Evolutionary conservation across 2,797 vertebrate genomes (phyloP), one percentile per base, ranked within the genome.

Genomic region (Silurus lanzhouensis): DNA sequence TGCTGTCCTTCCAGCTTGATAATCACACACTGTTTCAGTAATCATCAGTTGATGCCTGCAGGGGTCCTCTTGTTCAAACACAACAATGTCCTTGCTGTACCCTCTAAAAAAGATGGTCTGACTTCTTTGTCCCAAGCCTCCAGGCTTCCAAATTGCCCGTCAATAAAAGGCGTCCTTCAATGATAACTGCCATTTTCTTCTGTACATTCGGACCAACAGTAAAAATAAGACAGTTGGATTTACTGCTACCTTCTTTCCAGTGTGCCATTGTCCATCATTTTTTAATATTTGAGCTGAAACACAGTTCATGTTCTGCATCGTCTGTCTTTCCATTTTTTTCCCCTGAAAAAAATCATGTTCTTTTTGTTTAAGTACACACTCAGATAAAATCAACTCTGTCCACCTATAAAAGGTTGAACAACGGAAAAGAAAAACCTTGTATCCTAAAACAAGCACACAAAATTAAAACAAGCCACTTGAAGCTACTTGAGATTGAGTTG

Each of bases 371-470:
- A 48, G 48, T 67, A 82, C 17, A 66, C 52, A 79, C 52, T 84
- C 61, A 20, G 27, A 80, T 46, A 48, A 80, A 85, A 76, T 38
- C 46, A 82, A 38, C 25, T 52, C 38, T 66, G 79, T 55, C 79
- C 79, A 81, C 46, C 25, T 81, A 17, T 81, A 81, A 81, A 22
- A 72, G 38, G 78, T 27, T 66, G 64, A 46, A 31, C 68, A 76
- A 48, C 84, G 64, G n/a, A 71, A 84, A 70, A 71, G 22, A 68
- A 80, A 63, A 82, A 82, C 72, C 67, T 60, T 74, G 60, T 58
- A 75, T 87, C 38, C 77, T 82, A 84, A 87, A 87, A 82, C 77
- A 87, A 87, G 52, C 78, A 70, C 80, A 82, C 82, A 71, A 84
- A 88, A 64, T 67, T 66, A 81, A 88, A 20, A 81, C 44, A 75